Conservation (phyloP, 2,888 invertebrate genomes). For the Plagodis dolabraria region DNA sequence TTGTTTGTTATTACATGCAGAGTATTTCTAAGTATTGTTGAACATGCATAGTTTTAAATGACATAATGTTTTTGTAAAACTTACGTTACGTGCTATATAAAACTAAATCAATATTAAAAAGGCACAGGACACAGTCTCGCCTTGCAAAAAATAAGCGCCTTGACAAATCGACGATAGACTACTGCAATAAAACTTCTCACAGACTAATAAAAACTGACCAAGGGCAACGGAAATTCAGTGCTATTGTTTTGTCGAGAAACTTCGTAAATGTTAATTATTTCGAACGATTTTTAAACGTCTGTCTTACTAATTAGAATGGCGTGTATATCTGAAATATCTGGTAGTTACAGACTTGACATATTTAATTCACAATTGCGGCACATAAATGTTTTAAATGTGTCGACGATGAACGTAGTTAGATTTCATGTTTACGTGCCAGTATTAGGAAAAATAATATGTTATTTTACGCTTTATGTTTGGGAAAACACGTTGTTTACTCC, state of each 20-base stretch:
- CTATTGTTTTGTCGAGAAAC: constrained; percentile 24
- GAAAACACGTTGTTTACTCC: constrained; percentile 12
- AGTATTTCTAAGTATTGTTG: no score
- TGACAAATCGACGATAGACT: constrained; percentile 14
- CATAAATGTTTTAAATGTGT: constrained; percentile 19
- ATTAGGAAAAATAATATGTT: constrained; percentile 7
- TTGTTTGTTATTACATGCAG: no score
- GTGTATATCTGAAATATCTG: constrained; percentile 2
- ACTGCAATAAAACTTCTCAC: constrained; percentile 25
- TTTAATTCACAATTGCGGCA: constrained; percentile 8
- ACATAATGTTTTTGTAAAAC: not conserved
- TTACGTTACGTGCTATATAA: no score
- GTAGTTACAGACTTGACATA: constrained; percentile 11
- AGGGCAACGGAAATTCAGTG: constrained; percentile 25
- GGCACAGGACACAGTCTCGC: constrained; percentile 7
- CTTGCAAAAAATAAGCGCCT: constrained; percentile 14
- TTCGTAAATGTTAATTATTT: constrained; percentile 3
- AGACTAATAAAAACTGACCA: constrained; percentile 28
- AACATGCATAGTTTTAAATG: no score
- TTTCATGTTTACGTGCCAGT: constrained; percentile 13
- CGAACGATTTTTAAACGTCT: constrained; percentile 18
- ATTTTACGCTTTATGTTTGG: constrained; percentile 2
- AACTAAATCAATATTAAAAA: not conserved
- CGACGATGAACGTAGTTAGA: constrained; percentile 1
- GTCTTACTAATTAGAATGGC: constrained; percentile 7